Evolutionary conservation across 2,888 invertebrate species (phyloP).

Genomic region (Lordiphosa fenestrarum): DNA sequence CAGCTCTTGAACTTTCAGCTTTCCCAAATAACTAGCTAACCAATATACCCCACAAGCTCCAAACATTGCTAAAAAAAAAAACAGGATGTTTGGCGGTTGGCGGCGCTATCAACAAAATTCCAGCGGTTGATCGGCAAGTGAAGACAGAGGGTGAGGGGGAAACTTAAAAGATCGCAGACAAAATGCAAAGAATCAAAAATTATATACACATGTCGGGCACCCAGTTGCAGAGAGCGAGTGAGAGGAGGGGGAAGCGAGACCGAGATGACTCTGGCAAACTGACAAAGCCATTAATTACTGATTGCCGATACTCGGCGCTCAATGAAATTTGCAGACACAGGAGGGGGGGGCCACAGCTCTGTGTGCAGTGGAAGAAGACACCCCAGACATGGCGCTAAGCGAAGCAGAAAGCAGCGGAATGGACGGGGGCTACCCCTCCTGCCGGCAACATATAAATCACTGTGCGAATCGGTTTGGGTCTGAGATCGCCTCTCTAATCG

Average conservation of each 20-base stretch:
- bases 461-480: constrained; percentile 20
- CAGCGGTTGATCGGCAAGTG: constrained; percentile 58
- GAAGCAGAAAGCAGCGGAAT: constrained; percentile 38
- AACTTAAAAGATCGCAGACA: constrained; percentile 57
- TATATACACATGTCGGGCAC: constrained; percentile 36
- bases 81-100: constrained; percentile 65
- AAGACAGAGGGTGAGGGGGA: constrained; percentile 8
- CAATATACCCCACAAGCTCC: neutral
- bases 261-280: constrained; percentile 29
- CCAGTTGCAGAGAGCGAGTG: neutral
- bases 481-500: constrained; percentile 14
- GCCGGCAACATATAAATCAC: constrained; percentile 30
- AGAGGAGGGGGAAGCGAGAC: neutral
- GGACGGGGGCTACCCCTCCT: neutral
- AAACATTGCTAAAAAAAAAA: constrained; percentile 23
- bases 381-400: constrained; percentile 63
- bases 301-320: constrained; percentile 63
- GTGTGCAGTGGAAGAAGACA: constrained; percentile 40
- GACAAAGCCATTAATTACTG: constrained; percentile 72
- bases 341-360: neutral
- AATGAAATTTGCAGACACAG: constrained; percentile 52
- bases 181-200: constrained; percentile 69
- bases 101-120: constrained; percentile 73
- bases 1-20: too few species aligned
- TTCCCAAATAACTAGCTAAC: too few species aligned